Conservation (phyloP, 1,140 invertebrate genomes). For the Schlechtendalia chinensis region DNA sequence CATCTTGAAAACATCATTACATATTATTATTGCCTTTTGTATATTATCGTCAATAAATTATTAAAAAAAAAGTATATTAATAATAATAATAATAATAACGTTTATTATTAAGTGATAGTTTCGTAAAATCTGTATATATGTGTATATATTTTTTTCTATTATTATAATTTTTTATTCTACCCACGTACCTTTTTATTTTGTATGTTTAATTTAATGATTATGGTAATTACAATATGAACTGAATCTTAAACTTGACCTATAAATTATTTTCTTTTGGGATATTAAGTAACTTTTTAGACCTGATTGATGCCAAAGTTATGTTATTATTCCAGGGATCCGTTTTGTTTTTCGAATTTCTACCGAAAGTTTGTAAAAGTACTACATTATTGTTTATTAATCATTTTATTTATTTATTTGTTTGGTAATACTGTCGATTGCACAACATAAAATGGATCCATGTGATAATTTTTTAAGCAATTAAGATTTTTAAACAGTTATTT, state of each 20-base stretch:
- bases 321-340: not conserved
- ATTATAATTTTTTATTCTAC: slow-evolving; percentile 2
- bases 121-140: slow-evolving; percentile 2
- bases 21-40: slow-evolving; percentile 26
- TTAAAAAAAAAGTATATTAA: not conserved
- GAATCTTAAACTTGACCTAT: not conserved
- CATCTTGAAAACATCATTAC: not conserved
- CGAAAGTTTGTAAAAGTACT: not conserved
- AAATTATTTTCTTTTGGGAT: not conserved
- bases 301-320: slow-evolving; percentile 39
- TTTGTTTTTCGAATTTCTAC: not conserved
- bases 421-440: not conserved
- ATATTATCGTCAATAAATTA: slow-evolving; percentile 1
- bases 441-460: not conserved
- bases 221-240: not conserved
- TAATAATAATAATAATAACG: not conserved
- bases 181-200: not conserved
- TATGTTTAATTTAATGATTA: slow-evolving; percentile 20
- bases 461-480: not conserved
- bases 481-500: too few species aligned
- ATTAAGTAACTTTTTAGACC: slow-evolving; percentile 8
- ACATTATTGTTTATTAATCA: not conserved
- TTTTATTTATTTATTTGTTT: not conserved
- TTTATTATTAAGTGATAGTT: slow-evolving; percentile 8
- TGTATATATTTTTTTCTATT: not conserved